A percentile compares a stretch with the other conserved stretches of the same genome.
phyloP scores from a whole-genome alignment of 1,140 invertebrate species.

The Drosophila nigromelanica region DNA sequence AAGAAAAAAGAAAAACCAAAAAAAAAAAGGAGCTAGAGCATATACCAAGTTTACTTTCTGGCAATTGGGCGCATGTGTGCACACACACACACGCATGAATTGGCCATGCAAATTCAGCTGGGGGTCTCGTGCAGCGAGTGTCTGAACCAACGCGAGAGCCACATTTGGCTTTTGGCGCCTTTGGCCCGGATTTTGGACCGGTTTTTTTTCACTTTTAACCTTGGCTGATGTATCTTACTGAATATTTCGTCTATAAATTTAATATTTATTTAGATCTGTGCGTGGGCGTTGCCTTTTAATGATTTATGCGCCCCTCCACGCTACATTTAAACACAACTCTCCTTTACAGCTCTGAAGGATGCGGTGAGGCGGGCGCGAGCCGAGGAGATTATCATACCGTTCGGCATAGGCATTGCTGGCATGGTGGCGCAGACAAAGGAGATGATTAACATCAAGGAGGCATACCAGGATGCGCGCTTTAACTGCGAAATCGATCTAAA shows the following conservation, averaged over 20 bases:
- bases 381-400: conserved; percentile 94
- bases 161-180: conserved; percentile 71
- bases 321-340: background rate
- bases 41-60: conserved; percentile 30
- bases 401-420: conserved; percentile 95
- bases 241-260: conserved; percentile 76
- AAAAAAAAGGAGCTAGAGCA: conserved; percentile 39
- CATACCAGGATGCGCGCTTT: conserved; percentile 93
- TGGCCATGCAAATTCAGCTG: conserved; percentile 58
- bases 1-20: conserved; percentile 24
- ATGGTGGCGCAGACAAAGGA: conserved; percentile 94
- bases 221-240: conserved; percentile 53
- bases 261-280: conserved; percentile 52
- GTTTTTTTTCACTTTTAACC: conserved; percentile 32
- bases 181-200: conserved; percentile 38
- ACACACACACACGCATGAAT: conserved; percentile 24
- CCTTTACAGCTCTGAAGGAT: conserved; percentile 88
- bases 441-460: conserved; percentile 95
- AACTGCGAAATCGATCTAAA: conserved; percentile 95
- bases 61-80: background rate
- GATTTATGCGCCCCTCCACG: conserved; percentile 37
- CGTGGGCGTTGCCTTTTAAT: conserved; percentile 44
- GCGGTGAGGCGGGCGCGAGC: conserved; percentile 89
- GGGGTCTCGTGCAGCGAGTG: conserved; percentile 16
- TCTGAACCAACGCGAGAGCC: conserved; percentile 18